A percentile compares a stretch with the other conserved stretches of the same genome.
Evolutionary conservation across 2,797 vertebrate genomes (phyloP).

Genomic region (Aphelocoma californica): DNA sequence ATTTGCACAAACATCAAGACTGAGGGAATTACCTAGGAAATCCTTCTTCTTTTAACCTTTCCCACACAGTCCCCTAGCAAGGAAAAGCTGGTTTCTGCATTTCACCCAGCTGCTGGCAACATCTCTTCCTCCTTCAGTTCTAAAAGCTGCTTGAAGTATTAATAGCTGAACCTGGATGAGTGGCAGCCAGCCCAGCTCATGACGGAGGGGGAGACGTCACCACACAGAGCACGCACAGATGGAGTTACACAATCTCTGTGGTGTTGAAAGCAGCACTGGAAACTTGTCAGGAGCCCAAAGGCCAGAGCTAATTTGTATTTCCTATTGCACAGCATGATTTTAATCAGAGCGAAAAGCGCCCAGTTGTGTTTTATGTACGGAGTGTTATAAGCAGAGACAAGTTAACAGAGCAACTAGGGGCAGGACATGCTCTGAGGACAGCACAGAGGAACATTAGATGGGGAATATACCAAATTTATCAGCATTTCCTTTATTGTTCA

Average conservation of each 20-base stretch:
- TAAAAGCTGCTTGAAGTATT: constrained; percentile 35
- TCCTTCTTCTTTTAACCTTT: background rate
- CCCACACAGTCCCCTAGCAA: background rate
- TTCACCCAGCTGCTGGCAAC: background rate
- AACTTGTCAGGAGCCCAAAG: constrained; percentile 21
- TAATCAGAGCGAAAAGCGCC: background rate
- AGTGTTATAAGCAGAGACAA: background rate
- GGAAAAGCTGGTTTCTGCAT: background rate
- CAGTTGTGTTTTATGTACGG: background rate
- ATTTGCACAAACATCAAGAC: background rate
- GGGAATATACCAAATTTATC: background rate
- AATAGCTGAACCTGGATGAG: constrained; percentile 1
- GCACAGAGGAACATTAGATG: background rate
- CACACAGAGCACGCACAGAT: background rate
- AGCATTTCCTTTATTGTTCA: background rate
- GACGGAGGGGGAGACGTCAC: constrained; percentile 25
- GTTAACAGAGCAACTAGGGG: background rate
- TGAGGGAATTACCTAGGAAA: background rate
- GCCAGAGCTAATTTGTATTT: constrained; percentile 26
- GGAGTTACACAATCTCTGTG: background rate
- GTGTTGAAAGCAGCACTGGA: background rate
- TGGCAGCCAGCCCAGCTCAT: background rate
- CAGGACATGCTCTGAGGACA: background rate
- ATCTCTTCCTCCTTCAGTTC: background rate
- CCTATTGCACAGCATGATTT: constrained; percentile 40